phyloP scores from a whole-genome alignment of 2,797 vertebrate species.

The Apogon hyalosoma region DNA sequence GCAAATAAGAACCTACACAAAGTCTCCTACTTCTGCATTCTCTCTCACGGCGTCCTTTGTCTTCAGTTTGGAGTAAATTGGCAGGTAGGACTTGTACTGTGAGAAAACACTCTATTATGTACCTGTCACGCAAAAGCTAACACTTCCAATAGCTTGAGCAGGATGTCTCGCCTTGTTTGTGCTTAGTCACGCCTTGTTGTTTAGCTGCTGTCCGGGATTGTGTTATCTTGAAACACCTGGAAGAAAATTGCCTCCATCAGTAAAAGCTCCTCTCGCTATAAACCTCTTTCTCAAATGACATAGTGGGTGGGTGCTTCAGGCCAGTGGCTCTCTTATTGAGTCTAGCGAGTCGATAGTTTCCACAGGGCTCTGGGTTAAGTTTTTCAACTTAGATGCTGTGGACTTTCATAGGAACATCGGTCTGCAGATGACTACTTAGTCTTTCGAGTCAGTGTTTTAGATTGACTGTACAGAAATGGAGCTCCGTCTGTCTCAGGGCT shows the following conservation, averaged over 20 bases:
- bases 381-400: conserved; percentile 7
- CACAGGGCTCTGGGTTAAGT: conserved; percentile 12
- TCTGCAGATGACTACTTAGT: conserved; percentile 2
- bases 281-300: conserved; percentile 39
- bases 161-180: conserved; percentile 16
- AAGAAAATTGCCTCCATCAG: conserved; percentile 37
- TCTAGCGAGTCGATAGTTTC: conserved; percentile 38
- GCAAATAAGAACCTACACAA: too few relatives aligned
- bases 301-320: conserved; percentile 40
- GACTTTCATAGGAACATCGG: not conserved
- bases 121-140: conserved; percentile 10
- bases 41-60: conserved; percentile 18
- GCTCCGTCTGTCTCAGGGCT: not conserved
- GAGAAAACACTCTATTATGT: conserved; percentile 5
- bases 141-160: conserved; percentile 21
- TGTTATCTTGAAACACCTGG: conserved; percentile 33
- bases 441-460: conserved; percentile 21
- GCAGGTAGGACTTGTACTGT: not conserved
- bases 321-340: conserved; percentile 47
- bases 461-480: conserved; percentile 3
- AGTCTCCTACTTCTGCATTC: conserved; percentile 19
- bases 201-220: conserved; percentile 24
- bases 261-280: conserved; percentile 15
- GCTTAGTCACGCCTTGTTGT: conserved; percentile 21
- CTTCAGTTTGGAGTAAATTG: conserved; percentile 12